Evolutionary conservation across 2,797 vertebrate species (phyloP).

Genomic region (Hydrocynus forskahlii): DNA sequence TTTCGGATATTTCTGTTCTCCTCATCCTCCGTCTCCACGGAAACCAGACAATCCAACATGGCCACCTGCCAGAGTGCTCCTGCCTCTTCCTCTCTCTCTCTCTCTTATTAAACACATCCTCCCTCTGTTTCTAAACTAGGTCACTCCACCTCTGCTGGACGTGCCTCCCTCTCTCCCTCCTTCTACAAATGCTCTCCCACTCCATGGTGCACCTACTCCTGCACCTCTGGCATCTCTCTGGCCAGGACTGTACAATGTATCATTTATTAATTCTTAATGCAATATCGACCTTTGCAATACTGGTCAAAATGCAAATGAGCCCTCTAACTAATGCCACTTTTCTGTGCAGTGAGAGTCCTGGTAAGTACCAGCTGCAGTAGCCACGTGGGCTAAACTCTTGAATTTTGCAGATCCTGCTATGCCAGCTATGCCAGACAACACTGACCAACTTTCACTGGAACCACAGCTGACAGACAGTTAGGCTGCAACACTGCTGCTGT

Average conservation of each 20-base stretch:
- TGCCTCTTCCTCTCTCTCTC: constrained; percentile 29
- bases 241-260: background rate
- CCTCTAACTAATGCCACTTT: background rate
- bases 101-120: constrained; percentile 58
- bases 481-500: no score
- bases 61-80: constrained; percentile 54
- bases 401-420: no score
- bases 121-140: constrained; percentile 64
- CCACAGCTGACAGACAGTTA: no score
- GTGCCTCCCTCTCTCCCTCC: constrained; percentile 16
- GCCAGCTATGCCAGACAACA: no score
- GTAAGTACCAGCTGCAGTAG: no score
- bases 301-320: background rate
- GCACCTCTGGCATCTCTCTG: constrained; percentile 3
- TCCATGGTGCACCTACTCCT: background rate
- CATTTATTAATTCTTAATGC: background rate
- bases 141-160: constrained; percentile 59
- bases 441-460: no score
- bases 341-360: background rate
- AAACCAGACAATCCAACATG: constrained; percentile 67
- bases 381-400: no score
- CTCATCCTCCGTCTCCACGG: constrained; percentile 61
- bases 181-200: background rate
- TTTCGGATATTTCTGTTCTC: constrained; percentile 48
- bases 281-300: background rate